Conservation (phyloP, 2,113 vertebrate genomes). For the Oryzias melastigma region DNA sequence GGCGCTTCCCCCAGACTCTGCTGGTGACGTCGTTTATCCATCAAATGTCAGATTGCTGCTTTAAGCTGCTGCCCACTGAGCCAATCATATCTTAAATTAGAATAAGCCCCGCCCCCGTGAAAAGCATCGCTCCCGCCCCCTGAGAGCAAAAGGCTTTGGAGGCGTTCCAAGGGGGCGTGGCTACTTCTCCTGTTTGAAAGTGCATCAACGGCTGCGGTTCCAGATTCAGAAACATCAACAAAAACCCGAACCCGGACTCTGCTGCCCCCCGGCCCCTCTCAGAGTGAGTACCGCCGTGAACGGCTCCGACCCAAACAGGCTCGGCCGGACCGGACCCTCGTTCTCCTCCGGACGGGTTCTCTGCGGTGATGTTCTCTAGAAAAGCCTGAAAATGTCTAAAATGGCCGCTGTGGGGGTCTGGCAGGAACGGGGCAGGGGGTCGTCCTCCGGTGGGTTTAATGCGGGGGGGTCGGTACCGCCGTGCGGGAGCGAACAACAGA, state of each 20-base stretch:
- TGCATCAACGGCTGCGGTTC: constrained; percentile 55
- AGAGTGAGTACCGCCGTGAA: constrained; percentile 53
- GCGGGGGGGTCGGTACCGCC: not conserved
- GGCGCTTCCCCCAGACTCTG: too few relatives aligned
- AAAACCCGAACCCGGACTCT: constrained; percentile 24
- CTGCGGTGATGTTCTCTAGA: not conserved
- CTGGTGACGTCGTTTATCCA: too few relatives aligned
- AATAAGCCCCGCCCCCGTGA: not conserved
- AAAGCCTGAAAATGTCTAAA: constrained; percentile 30
- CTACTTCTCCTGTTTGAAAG: constrained; percentile 68
- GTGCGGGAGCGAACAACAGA: constrained; percentile 48
- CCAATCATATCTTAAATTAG: constrained; percentile 14
- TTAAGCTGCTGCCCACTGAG: not conserved
- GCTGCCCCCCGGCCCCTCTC: constrained; percentile 26
- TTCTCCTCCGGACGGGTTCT: not conserved
- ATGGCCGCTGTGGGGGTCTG: constrained; percentile 27
- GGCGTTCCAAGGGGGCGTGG: constrained; percentile 52
- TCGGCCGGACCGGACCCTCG: not conserved
- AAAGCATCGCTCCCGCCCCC: constrained; percentile 7
- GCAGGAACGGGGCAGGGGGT: not conserved
- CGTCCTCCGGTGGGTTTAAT: not conserved
- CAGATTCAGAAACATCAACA: constrained; percentile 61
- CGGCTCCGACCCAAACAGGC: not conserved
- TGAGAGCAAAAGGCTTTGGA: constrained; percentile 29
- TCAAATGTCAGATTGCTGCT: too few relatives aligned